These are phyloP conservation scores for Callinectes sapidus DNA, from an alignment of 2,888 invertebrate genomes.

Conservation along the genomic window DNA sequence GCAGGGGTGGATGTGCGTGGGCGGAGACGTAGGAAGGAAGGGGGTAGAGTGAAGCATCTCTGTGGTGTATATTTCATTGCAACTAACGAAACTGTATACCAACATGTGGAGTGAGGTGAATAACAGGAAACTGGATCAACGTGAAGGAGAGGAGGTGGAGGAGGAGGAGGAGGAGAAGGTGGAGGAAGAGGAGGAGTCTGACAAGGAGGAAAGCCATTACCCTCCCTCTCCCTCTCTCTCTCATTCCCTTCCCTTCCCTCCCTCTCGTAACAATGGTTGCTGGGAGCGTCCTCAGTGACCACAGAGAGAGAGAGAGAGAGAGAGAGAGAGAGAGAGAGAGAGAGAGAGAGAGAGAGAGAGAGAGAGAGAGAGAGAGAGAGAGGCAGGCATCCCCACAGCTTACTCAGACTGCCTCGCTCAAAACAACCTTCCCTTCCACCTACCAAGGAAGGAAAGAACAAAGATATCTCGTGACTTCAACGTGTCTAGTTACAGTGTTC, in stretches of 20 bases:
- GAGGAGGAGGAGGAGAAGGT: background rate
- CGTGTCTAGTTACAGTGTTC: no score
- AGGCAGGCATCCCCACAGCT: background rate
- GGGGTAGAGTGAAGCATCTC: background rate
- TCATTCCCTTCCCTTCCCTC: background rate
- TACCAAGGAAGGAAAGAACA: background rate
- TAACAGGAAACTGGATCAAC: background rate
- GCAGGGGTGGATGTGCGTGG: background rate
- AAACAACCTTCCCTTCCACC: background rate
- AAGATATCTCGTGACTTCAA: background rate
- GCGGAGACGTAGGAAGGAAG: background rate
- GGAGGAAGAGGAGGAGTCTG: background rate
- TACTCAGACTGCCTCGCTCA: background rate
- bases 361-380: no score
- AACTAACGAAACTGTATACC: background rate
- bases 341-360: no score
- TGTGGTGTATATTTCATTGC: background rate
- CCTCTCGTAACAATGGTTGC: background rate
- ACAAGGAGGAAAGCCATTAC: background rate
- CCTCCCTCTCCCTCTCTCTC: background rate
- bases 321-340: no score
- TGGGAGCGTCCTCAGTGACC: constrained; percentile 11
- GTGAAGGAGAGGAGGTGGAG: background rate
- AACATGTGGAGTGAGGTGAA: background rate
- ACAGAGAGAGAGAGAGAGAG: no score